phyloP scores from a whole-genome alignment of 2,888 invertebrate genomes.

The Rhimphoctona megacephalus region DNA sequence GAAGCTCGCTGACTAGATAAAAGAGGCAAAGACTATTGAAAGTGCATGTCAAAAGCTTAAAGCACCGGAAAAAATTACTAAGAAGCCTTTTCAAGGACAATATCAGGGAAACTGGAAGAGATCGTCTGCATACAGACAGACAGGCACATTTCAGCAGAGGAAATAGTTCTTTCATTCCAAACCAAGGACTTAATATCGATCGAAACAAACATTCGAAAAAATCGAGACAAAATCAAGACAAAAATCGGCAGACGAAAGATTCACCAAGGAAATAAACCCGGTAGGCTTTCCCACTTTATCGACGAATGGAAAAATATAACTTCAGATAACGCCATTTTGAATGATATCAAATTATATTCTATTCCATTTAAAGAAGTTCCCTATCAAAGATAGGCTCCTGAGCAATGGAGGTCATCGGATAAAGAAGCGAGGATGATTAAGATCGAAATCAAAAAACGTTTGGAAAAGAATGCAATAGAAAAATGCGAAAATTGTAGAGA shows the following conservation, averaged over 20 bases:
- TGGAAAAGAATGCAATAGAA: constrained; percentile 36
- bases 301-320: constrained; percentile 34
- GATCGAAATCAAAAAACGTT: constrained; percentile 23
- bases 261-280: constrained; percentile 49
- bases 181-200: constrained; percentile 45
- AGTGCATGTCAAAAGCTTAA: constrained; percentile 13
- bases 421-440: constrained; percentile 30
- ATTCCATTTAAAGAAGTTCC: constrained; percentile 47
- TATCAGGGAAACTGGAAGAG: constrained; percentile 54
- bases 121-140: too few species aligned
- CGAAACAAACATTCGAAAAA: constrained; percentile 12
- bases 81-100: background rate
- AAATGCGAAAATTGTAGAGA: constrained; percentile 1
- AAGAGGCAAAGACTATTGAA: constrained; percentile 48
- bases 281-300: constrained; percentile 37
- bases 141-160: constrained; percentile 30
- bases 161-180: constrained; percentile 44
- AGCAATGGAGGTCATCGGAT: constrained; percentile 31
- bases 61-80: background rate
- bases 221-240: constrained; percentile 51
- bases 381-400: constrained; percentile 10
- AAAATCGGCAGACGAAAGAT: constrained; percentile 44
- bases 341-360: constrained; percentile 15
- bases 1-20: constrained; percentile 56
- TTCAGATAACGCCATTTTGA: constrained; percentile 21